Conservation (phyloP, 2,888 invertebrate species). For the Rhingia campestris region DNA sequence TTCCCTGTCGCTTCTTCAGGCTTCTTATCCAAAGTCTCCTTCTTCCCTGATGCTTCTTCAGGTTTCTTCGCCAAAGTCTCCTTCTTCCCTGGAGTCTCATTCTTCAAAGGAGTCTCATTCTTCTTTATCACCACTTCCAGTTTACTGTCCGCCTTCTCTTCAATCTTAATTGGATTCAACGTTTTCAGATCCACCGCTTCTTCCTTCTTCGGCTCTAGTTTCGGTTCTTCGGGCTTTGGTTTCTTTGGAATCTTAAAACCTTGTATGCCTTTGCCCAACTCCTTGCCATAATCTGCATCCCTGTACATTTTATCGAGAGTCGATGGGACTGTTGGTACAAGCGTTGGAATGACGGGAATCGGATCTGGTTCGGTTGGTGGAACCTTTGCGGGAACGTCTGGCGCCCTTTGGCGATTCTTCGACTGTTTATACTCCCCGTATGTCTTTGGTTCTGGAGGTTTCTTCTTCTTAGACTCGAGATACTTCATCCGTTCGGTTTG, state of each 20-base stretch:
- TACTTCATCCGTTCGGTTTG: slow-evolving; percentile 77
- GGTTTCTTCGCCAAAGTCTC: slow-evolving; percentile 5
- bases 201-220: slow-evolving; percentile 31
- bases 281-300: slow-evolving; percentile 70
- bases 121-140: too few species aligned
- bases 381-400: slow-evolving; percentile 1
- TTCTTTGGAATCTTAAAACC: slow-evolving; percentile 81
- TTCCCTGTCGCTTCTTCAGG: slow-evolving; percentile 1
- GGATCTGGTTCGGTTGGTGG: not conserved
- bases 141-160: too few species aligned
- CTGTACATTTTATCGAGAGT: slow-evolving; percentile 80
- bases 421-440: slow-evolving; percentile 79
- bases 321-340: slow-evolving; percentile 58
- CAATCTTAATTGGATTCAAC: too few species aligned
- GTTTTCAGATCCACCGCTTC: not conserved
- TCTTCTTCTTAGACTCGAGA: slow-evolving; percentile 77
- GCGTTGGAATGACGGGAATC: not conserved
- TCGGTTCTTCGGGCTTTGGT: slow-evolving; percentile 41
- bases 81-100: not conserved
- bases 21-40: slow-evolving; percentile 15
- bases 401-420: slow-evolving; percentile 73
- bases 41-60: slow-evolving; percentile 6
- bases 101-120: too few species aligned
- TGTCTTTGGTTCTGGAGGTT: slow-evolving; percentile 76
- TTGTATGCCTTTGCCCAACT: slow-evolving; percentile 55